These are phyloP conservation scores for Apostichopus californicus DNA, from an alignment of 35 echinoderm and acorn worm species.

Conservation along the genomic window DNA sequence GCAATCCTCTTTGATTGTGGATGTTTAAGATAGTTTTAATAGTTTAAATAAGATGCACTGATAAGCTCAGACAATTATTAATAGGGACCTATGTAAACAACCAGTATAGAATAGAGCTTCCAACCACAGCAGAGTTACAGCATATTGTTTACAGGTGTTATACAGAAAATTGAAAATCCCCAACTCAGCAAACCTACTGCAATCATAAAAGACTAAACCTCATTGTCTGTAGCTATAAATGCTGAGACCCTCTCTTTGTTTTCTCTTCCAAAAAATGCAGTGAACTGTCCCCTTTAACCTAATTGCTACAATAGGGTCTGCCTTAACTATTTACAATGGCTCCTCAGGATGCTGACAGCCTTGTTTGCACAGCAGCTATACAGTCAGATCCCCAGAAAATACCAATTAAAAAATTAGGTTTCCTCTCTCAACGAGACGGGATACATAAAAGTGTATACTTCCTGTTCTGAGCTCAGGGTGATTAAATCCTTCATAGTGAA, in stretches of 20 bases:
- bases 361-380: constrained; percentile 51
- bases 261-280: not conserved
- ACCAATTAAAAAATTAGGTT: constrained; percentile 65
- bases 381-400: constrained; percentile 33
- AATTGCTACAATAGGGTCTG: constrained; percentile 17
- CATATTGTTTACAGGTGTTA: too few species aligned
- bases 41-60: too few species aligned
- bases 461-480: constrained; percentile 31
- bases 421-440: constrained; percentile 59
- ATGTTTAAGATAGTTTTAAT: too few species aligned
- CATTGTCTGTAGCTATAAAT: not conserved
- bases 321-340: not conserved
- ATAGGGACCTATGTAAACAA: too few species aligned
- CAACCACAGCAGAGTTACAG: too few species aligned
- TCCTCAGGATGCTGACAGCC: not conserved
- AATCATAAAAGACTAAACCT: not conserved
- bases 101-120: too few species aligned
- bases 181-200: too few species aligned
- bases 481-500: constrained; percentile 39
- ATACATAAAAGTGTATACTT: constrained; percentile 57
- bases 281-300: constrained; percentile 18
- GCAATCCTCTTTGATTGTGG: too few species aligned
- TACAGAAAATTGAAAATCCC: too few species aligned
- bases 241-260: not conserved
- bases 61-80: too few species aligned